phyloP scores from a whole-genome alignment of 2,113 vertebrate genomes.

The Athene cunicularia region DNA sequence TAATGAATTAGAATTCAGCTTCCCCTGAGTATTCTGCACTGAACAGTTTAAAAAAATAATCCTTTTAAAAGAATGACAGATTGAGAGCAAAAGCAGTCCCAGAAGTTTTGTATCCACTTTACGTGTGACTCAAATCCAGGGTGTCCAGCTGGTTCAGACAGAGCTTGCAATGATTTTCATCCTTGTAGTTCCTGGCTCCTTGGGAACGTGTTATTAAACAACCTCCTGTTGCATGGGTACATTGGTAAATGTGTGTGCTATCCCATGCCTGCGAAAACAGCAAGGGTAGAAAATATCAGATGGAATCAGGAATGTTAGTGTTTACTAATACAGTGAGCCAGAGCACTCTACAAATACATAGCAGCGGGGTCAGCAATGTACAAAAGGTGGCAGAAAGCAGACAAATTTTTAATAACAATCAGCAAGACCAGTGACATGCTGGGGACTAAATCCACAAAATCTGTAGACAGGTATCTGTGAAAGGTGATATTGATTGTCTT shows the following conservation, averaged over 20 bases:
- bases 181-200: neutral
- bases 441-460: neutral
- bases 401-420: neutral
- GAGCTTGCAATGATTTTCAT: constrained; percentile 2
- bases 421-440: neutral
- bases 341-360: neutral
- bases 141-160: constrained; percentile 9
- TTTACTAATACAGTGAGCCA: neutral
- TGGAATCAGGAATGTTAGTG: neutral
- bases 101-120: constrained; percentile 21
- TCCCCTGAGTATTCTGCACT: constrained; percentile 1
- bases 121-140: neutral
- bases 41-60: neutral
- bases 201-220: neutral
- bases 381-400: neutral
- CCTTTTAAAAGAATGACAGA: constrained; percentile 11
- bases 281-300: neutral
- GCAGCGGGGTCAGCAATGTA: neutral
- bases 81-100: constrained; percentile 33
- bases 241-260: neutral
- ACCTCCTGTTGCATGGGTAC: neutral
- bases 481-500: no score
- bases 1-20: constrained; percentile 25
- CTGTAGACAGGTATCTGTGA: neutral
- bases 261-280: neutral